Base-by-base conservation (phyloP, 2,797 vertebrate genomes). In the Coracias cyanogaster region DNA sequence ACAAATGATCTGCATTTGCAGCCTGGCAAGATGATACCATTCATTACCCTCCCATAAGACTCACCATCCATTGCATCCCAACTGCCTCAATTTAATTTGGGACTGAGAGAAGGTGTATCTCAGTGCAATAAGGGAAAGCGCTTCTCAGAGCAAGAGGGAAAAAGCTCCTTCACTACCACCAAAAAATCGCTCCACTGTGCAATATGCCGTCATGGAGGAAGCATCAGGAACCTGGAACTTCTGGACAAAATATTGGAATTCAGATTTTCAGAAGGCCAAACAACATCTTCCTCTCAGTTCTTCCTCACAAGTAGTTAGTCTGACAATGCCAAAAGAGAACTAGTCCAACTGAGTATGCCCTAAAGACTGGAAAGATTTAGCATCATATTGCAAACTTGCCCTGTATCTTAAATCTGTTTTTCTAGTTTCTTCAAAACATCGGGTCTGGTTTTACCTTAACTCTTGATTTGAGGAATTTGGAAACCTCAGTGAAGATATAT, bases 101-200 rank as follows among this genome's bases (percentile, higher is more conserved):
- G n/a, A 51, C 61, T 0, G 4, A 39, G n/a, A 45, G 28, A 52
- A 41, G 15, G 15, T 28, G 6, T 46, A 35, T 7, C 35, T 22
- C 9, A 6, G 5, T 3, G 10, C 5, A 12, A 16, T 45, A 58
- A 65, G 18, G 29, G 25, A 91, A 37, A 43, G 10, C 3, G 24
- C 35, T 57, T 62, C 29, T 41, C 35, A 19, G 52, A 67, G 15
- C 31, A 37, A 52, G 58, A 45, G 22, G 22, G 37, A 41, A 52
- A 58, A 49, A 45, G 7, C 14, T 84, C 41, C 49, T 37, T 55
- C 49, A 9, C 8, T 24, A 18, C 20, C 54, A 65, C 0, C 22
- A 79, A 0, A 22, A 72, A n/a, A 69, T 15, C 0, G 0, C 33
- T 65, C 41, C 51, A 21, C 12, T 8, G 13, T 3, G 21, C 48